Conservation (phyloP, 2,797 vertebrate species). For the Enteromius afrohamiltoni region DNA sequence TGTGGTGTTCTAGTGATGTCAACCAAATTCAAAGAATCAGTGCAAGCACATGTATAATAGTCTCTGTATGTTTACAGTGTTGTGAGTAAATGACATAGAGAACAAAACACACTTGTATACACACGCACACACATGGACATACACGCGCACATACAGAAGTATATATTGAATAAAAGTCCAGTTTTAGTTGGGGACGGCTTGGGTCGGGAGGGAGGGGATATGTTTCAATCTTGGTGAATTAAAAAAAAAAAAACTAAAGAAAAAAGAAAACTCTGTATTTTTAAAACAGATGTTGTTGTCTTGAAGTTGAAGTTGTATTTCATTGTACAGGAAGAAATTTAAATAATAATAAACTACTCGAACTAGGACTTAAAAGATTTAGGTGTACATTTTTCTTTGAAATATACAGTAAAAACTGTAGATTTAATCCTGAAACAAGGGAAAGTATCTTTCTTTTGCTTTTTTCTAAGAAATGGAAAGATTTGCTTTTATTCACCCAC, state of each 20-base stretch:
- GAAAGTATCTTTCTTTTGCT: constrained; percentile 58
- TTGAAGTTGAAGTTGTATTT: constrained; percentile 78
- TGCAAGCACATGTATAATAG: constrained; percentile 99
- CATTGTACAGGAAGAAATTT: constrained; percentile 82
- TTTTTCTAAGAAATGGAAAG: constrained; percentile 59
- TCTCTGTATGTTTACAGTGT: constrained; percentile 99
- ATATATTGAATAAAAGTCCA: constrained; percentile 76
- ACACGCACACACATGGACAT: constrained; percentile 58
- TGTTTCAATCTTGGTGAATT: constrained; percentile 68
- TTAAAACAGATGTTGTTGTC: constrained; percentile 80
- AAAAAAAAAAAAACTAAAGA: constrained; percentile 66
- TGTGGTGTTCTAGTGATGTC: constrained; percentile 90
- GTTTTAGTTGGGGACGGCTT: constrained; percentile 78
- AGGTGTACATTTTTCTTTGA: constrained; percentile 91
- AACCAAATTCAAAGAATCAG: constrained; percentile 81
- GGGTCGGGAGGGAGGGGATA: constrained; percentile 63
- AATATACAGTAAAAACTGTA: constrained; percentile 80
- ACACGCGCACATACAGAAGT: constrained; percentile 67
- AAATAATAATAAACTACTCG: constrained; percentile 76
- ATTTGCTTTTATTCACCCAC: constrained; percentile 60
- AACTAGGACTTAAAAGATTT: constrained; percentile 90
- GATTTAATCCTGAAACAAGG: constrained; percentile 60
- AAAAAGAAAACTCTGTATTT: constrained; percentile 87
- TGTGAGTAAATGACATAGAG: constrained; percentile 98
- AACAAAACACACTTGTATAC: constrained; percentile 76